These are phyloP conservation scores for Acleris emargana DNA, from an alignment of 2,888 invertebrate species.

Conservation along the genomic window DNA sequence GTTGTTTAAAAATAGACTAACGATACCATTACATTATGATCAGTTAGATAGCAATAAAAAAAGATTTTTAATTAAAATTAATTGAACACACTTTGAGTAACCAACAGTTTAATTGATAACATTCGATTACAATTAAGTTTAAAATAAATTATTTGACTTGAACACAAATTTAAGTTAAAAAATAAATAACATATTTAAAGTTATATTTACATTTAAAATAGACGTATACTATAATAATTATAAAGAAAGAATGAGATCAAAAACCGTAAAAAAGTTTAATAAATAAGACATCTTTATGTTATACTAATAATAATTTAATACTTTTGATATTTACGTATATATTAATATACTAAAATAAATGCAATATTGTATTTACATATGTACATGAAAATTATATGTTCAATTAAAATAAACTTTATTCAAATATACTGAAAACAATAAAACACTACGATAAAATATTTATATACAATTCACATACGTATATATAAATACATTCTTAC, in stretches of 20 bases:
- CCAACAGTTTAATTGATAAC: slow-evolving; percentile 72
- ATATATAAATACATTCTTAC: slow-evolving; percentile 41
- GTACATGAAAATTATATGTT: slow-evolving; percentile 40
- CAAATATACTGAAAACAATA: slow-evolving; percentile 11
- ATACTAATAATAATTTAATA: slow-evolving; percentile 33
- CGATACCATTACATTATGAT: too few relatives aligned
- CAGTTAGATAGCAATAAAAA: too few relatives aligned
- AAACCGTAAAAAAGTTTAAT: slow-evolving; percentile 40
- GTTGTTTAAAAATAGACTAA: too few relatives aligned
- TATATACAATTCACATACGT: slow-evolving; percentile 41
- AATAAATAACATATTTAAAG: slow-evolving; percentile 19
- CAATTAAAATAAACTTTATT: not conserved
- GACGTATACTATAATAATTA: slow-evolving; percentile 13
- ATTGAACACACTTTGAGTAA: slow-evolving; percentile 52
- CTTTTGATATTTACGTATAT: slow-evolving; percentile 33
- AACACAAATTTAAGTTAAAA: slow-evolving; percentile 45
- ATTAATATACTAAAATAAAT: slow-evolving; percentile 59
- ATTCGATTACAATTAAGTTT: slow-evolving; percentile 60
- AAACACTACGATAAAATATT: slow-evolving; percentile 21
- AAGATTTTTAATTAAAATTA: not conserved
- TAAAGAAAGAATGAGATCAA: slow-evolving; percentile 35
- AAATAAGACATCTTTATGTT: slow-evolving; percentile 44
- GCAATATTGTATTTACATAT: slow-evolving; percentile 58
- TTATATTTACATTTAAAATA: slow-evolving; percentile 30
- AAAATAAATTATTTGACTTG: slow-evolving; percentile 52